Evolutionary conservation across 2,797 vertebrate species (phyloP).

Genomic region (Hipposideros larvatus): DNA sequence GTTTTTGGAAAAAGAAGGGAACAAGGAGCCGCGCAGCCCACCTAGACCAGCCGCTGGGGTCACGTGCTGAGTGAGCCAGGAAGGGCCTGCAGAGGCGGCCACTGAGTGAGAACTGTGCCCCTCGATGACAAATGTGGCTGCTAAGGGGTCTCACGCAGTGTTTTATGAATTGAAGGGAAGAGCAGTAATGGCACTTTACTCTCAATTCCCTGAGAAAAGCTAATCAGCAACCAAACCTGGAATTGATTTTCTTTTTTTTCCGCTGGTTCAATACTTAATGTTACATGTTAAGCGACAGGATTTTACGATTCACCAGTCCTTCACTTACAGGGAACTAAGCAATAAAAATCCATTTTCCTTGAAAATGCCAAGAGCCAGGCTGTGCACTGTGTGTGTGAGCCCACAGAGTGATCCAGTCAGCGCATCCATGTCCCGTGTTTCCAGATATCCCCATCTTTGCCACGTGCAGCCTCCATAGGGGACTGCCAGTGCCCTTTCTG

Average conservation of each 20-base stretch:
- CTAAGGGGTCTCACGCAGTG: background rate
- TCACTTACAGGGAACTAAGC: slow-evolving; percentile 87
- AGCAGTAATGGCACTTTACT: slow-evolving; percentile 70
- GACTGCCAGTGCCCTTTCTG: background rate
- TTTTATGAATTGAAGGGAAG: slow-evolving; percentile 79
- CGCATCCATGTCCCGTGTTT: slow-evolving; percentile 78
- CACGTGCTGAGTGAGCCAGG: background rate
- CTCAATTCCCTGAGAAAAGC: slow-evolving; percentile 84
- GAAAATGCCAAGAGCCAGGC: slow-evolving; percentile 82
- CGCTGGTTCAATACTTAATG: slow-evolving; percentile 86
- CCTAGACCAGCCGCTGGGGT: background rate
- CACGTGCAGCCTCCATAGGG: background rate
- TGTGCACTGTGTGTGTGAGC: slow-evolving; percentile 59
- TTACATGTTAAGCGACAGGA: slow-evolving; percentile 86
- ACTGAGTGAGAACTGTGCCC: background rate
- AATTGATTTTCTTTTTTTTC: slow-evolving; percentile 86
- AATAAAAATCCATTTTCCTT: slow-evolving; percentile 87
- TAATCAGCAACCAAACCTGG: slow-evolving; percentile 83
- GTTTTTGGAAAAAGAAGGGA: background rate
- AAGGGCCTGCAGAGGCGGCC: too few relatives aligned
- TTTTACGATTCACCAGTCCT: slow-evolving; percentile 87
- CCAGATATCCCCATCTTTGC: slow-evolving; percentile 11
- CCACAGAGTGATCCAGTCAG: slow-evolving; percentile 72
- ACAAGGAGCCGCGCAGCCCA: background rate
- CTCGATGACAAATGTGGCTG: background rate